These are phyloP conservation scores for Accipiter cooperii DNA, from an alignment of 2,113 vertebrate species.

Conservation along the genomic window DNA sequence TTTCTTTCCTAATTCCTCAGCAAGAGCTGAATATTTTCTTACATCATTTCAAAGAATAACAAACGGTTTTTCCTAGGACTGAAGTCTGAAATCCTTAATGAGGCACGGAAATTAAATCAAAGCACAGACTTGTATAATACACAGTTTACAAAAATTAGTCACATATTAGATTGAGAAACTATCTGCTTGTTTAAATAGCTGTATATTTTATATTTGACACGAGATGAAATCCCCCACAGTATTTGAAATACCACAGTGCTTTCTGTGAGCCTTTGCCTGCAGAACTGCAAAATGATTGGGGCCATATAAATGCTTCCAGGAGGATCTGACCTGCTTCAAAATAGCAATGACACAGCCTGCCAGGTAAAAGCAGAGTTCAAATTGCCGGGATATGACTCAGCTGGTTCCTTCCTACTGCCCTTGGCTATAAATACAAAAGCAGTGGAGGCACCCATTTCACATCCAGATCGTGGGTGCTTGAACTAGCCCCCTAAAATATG, in stretches of 20 bases:
- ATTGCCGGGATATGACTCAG: not conserved
- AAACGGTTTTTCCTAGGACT: not conserved
- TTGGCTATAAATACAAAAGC: not conserved
- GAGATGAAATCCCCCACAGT: not conserved
- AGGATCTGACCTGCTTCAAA: not conserved
- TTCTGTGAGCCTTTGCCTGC: not conserved
- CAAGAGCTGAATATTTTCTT: not conserved
- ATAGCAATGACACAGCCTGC: not conserved
- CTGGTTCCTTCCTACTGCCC: not conserved
- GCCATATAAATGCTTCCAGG: not conserved
- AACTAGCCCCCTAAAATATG: not conserved
- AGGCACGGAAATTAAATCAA: not conserved
- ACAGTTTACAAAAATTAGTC: not conserved
- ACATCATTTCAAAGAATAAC: not conserved
- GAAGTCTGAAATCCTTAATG: not conserved
- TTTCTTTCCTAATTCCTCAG: slow-evolving; percentile 33
- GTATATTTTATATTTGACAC: not conserved
- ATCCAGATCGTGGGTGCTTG: not conserved
- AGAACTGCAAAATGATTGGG: not conserved
- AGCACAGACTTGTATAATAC: not conserved
- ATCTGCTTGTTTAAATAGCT: not conserved
- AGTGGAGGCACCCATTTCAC: not conserved
- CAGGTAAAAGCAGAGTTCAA: slow-evolving; percentile 9
- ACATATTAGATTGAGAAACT: not conserved
- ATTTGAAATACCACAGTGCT: not conserved